Base-by-base conservation (phyloP, 2,797 vertebrate species). In the Poecilia picta region DNA sequence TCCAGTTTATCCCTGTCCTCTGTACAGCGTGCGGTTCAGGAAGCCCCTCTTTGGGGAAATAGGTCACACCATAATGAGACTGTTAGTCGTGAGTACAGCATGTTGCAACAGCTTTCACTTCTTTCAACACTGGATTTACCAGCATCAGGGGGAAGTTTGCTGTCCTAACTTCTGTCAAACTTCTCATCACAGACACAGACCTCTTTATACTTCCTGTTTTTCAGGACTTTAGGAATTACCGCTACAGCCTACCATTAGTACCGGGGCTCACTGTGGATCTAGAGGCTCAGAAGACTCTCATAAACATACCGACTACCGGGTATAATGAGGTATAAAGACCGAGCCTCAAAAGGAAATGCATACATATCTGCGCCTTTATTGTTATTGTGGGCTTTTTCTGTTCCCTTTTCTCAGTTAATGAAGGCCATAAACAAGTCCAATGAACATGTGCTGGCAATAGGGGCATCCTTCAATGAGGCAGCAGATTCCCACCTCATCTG, bases 401-500 rank as follows among this genome's bases (percentile, higher is more conserved):
- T 68, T 31, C 7, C 6, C 46, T 47, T 79, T 55, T 86, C 55
- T 80, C 28, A 99, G 98, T 96, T 99, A 93, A 98, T 99, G 97
- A 99, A 97, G 95, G 98, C 97, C 89, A 96, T 99, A 95, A 99
- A 97, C 94, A 99, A 99, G 85, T 99, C 98, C 85, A 99, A 99
- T 10, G 98, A 99, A 83, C 97, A 98, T 4, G 98, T 99, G 68
- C 95, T 99, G 92, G 98, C 98, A 2, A 96, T 98, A 33, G 98
- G 97, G 1, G 97, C 98, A 0, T 97, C 97, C 88, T 99, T 99
- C 94, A 99, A 99, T 0, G 97, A 98, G 92, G 96, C 95, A 2
- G 98, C 98, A 33, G 98, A 99, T 89, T 99, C 98, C 0, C 98
- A 99, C 80, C 97, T 99, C 43, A 99, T 99, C 89, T 99, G 98